Evolutionary conservation across 2,888 invertebrate species (phyloP).

Genomic region (Nipponacmea schrenckii): DNA sequence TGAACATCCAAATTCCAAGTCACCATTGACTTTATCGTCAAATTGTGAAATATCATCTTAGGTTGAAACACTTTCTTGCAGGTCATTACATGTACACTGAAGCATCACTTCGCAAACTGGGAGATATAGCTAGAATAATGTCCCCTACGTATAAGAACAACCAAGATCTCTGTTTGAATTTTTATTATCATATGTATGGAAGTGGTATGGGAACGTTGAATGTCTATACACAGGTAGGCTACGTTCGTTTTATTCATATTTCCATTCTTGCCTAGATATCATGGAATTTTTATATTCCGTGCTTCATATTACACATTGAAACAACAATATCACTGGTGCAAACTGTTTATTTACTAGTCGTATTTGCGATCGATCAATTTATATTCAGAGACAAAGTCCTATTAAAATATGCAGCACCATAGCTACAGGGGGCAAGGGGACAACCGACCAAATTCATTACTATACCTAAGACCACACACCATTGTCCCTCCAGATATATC

Average conservation of each 20-base stretch:
- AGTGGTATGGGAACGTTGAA: slow-evolving; percentile 48
- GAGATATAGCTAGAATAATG: slow-evolving; percentile 54
- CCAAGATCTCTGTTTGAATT: slow-evolving; percentile 44
- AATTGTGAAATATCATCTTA: no score
- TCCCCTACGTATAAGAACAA: slow-evolving; percentile 42
- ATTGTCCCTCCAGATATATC: no score
- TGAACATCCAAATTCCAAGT: no score
- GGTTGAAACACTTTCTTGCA: slow-evolving; percentile 17
- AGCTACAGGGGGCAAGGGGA: no score
- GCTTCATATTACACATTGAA: no score
- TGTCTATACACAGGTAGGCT: slow-evolving; percentile 47
- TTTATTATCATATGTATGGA: slow-evolving; percentile 60
- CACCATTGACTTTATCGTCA: no score
- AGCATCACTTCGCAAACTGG: slow-evolving; percentile 71
- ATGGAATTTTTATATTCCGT: neutral
- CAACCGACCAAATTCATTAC: no score
- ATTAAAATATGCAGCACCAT: no score
- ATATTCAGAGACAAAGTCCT: no score
- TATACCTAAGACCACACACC: no score
- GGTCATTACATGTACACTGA: slow-evolving; percentile 72
- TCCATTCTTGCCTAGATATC: neutral
- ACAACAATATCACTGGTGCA: neutral
- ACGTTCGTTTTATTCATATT: neutral
- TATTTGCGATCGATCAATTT: no score
- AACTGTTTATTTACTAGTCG: no score